Conservation (phyloP, 1,140 invertebrate species). For the Ylistrum balloti region DNA sequence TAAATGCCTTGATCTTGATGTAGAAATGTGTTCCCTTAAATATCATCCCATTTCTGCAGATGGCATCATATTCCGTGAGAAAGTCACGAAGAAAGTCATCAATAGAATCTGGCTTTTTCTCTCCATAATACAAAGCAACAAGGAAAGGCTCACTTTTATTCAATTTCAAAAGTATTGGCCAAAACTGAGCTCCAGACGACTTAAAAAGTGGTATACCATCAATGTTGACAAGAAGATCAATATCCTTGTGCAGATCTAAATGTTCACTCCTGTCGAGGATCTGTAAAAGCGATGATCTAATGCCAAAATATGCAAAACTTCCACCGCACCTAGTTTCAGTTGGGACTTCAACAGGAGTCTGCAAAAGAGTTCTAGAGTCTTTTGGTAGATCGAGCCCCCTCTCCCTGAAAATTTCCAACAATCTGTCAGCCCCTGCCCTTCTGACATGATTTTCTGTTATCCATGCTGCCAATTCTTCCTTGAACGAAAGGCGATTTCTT, state of each 20-base stretch:
- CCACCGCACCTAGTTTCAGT: constrained; percentile 58
- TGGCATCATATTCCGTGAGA: constrained; percentile 71
- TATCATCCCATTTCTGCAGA: constrained; percentile 60
- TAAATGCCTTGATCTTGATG: constrained; percentile 66
- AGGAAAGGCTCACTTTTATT: constrained; percentile 63
- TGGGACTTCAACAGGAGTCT: constrained; percentile 54
- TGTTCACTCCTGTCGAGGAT: not conserved
- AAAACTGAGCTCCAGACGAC: constrained; percentile 60
- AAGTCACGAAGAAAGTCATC: constrained; percentile 70
- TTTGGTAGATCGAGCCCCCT: constrained; percentile 45
- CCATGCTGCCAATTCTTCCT: constrained; percentile 44
- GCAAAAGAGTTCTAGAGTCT: constrained; percentile 58
- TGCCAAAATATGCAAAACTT: not conserved
- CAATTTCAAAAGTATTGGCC: constrained; percentile 73
- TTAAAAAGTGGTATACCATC: constrained; percentile 66
- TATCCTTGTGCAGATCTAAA: not conserved
- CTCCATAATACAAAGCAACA: constrained; percentile 72
- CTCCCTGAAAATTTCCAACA: constrained; percentile 43
- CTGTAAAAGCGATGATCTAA: not conserved
- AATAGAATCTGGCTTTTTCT: constrained; percentile 72
- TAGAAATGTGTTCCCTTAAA: constrained; percentile 62
- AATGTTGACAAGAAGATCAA: no score
- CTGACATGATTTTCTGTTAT: constrained; percentile 46
- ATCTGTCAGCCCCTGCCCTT: constrained; percentile 31
- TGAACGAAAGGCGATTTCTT: not conserved